Percentiles rank a stretch among this genome's conserved stretches.
Conservation (phyloP, 2,113 vertebrate genomes). For the Gallinago media region DNA sequence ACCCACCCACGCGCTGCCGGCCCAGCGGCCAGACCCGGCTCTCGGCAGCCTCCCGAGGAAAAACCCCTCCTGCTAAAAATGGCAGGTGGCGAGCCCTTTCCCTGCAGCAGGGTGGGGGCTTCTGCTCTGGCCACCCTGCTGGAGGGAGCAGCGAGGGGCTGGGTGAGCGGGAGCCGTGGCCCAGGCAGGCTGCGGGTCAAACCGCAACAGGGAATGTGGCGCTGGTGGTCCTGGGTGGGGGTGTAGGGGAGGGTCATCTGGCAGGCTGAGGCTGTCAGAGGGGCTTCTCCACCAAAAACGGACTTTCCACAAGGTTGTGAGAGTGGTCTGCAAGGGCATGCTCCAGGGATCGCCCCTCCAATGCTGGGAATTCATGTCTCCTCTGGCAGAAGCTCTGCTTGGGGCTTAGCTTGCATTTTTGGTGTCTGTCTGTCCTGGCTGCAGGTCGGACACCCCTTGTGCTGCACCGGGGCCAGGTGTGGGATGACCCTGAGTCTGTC, state of each 20-base stretch:
- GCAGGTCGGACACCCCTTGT: not conserved
- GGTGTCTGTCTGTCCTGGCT: not conserved
- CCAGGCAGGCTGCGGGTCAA: not conserved
- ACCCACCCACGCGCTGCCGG: not conserved
- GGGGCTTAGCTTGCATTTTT: not conserved
- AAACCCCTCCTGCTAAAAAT: not conserved
- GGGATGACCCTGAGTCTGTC: not conserved
- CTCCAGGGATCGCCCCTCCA: not conserved
- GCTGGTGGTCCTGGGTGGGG: not conserved
- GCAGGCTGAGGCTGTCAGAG: not conserved
- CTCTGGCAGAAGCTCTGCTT: fast-evolving
- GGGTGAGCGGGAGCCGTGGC: not conserved
- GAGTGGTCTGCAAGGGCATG: fast-evolving
- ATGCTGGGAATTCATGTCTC: fast-evolving
- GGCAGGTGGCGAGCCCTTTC: not conserved
- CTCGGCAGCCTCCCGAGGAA: not conserved
- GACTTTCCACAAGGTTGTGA: not conserved
- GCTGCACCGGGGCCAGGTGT: fast-evolving
- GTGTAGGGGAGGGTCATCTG: too few species aligned
- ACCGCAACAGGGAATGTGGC: fast-evolving
- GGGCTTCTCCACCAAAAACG: not conserved
- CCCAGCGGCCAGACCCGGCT: not conserved
- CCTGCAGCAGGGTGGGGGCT: not conserved
- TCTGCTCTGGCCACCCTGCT: not conserved
- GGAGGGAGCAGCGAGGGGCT: not conserved